Evolutionary conservation across 2,888 invertebrate genomes (phyloP).

Genomic region (Tetranychus piercei): DNA sequence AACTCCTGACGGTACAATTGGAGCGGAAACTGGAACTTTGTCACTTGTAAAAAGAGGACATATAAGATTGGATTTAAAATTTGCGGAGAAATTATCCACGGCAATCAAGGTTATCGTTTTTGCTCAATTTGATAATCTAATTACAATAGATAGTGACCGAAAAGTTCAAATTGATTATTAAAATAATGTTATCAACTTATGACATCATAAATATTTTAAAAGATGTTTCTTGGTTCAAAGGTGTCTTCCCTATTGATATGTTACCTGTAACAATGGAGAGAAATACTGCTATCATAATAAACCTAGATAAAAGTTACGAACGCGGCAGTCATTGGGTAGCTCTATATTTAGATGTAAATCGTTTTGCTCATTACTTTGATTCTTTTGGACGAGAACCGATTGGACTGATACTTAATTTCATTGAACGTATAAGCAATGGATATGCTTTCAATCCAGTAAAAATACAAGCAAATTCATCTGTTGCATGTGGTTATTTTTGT

Average conservation of each 20-base stretch:
- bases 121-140: slow-evolving; percentile 1
- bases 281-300: background rate
- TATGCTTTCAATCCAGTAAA: background rate
- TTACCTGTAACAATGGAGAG: background rate
- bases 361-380: background rate
- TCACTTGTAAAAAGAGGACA: background rate
- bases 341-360: background rate
- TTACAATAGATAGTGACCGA: background rate
- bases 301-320: background rate
- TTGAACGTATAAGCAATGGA: background rate
- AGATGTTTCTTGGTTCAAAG: background rate
- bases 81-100: background rate
- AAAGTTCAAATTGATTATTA: background rate
- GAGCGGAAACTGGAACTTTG: background rate
- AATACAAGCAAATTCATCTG: background rate
- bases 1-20: background rate
- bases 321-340: slow-evolving; percentile 9
- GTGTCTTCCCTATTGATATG: background rate
- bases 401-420: background rate
- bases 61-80: background rate
- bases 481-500: slow-evolving; percentile 6
- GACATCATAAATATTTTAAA: background rate
- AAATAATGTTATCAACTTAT: background rate
- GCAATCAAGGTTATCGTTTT: background rate
- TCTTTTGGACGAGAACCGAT: background rate